phyloP scores from a whole-genome alignment of 2,113 vertebrate genomes.

The Corydoras maculifer region DNA sequence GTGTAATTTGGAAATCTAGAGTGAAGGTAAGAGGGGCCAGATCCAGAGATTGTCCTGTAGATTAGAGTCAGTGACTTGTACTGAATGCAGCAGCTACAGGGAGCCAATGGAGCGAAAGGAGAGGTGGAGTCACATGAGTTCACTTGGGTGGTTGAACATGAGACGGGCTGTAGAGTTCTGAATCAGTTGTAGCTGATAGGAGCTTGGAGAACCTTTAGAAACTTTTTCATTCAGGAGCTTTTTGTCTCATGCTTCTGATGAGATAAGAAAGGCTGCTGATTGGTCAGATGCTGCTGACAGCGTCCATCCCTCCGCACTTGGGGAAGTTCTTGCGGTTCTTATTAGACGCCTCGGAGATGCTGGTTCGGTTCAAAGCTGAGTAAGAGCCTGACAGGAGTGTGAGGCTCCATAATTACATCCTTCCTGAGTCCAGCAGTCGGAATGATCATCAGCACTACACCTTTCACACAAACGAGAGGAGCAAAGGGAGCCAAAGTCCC shows the following conservation, averaged over 20 bases:
- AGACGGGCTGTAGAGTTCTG: no score
- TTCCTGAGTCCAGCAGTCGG: conserved; percentile 53
- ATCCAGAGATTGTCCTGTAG: no score
- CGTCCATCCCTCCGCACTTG: conserved; percentile 29
- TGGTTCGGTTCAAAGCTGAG: conserved; percentile 52
- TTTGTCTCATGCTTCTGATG: neutral
- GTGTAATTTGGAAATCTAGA: no score
- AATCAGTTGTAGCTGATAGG: no score
- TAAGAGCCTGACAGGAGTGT: conserved; percentile 63
- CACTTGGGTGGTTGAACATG: no score
- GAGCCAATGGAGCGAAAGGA: no score
- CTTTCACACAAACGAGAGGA: conserved; percentile 24
- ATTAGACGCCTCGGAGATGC: conserved; percentile 60
- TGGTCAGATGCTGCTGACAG: conserved; percentile 26
- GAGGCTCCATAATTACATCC: conserved; percentile 64
- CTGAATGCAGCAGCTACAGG: no score
- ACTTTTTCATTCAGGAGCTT: neutral
- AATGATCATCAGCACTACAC: conserved; percentile 63
- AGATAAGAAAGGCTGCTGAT: conserved; percentile 2
- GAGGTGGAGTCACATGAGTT: no score
- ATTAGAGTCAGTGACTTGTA: no score
- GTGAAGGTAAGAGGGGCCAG: no score
- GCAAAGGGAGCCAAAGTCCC: conserved; percentile 11
- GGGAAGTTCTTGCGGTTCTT: conserved; percentile 65
- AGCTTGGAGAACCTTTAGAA: no score